phyloP scores from a whole-genome alignment of 2,797 vertebrate genomes.

The Trematomus bernacchii region DNA sequence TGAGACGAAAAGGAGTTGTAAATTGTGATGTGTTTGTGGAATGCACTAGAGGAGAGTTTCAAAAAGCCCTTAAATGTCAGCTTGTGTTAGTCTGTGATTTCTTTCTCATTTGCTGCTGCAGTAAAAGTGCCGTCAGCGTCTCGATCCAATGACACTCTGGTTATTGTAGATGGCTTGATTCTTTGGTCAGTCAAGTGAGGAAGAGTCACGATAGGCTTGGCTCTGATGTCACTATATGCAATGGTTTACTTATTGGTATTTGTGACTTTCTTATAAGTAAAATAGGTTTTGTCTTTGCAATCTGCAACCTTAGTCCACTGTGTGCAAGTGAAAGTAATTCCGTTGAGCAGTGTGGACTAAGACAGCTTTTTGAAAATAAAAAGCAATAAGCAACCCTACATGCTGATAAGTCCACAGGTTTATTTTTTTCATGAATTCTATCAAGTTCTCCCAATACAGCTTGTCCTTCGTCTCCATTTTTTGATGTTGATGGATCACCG shows the following conservation, averaged over 20 bases:
- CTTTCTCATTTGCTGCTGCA: slow-evolving; percentile 51
- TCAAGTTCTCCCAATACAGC: slow-evolving; percentile 83
- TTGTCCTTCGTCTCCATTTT: slow-evolving; percentile 79
- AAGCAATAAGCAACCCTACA: slow-evolving; percentile 61
- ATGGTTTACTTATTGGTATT: not conserved
- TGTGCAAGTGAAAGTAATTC: slow-evolving; percentile 28
- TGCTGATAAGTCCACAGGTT: slow-evolving; percentile 71
- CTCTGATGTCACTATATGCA: slow-evolving; percentile 2
- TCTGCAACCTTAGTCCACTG: slow-evolving; percentile 10
- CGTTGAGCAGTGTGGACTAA: not conserved
- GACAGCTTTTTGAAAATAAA: slow-evolving; percentile 53
- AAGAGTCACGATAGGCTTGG: slow-evolving; percentile 20
- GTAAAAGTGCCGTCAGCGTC: slow-evolving; percentile 24
- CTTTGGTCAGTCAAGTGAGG: slow-evolving; percentile 45
- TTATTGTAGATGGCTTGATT: slow-evolving; percentile 52
- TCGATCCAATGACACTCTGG: slow-evolving; percentile 26
- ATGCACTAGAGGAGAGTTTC: slow-evolving; percentile 34
- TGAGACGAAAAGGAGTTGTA: slow-evolving; percentile 18
- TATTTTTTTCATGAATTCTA: slow-evolving; percentile 77
- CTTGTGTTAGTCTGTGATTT: slow-evolving; percentile 48
- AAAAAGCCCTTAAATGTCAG: slow-evolving; percentile 52
- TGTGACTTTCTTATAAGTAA: not conserved
- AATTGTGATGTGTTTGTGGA: slow-evolving; percentile 15
- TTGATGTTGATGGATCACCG: slow-evolving; percentile 97
- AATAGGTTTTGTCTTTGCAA: not conserved